phyloP scores from a whole-genome alignment of 2,113 vertebrate genomes.

The Daboia siamensis region DNA sequence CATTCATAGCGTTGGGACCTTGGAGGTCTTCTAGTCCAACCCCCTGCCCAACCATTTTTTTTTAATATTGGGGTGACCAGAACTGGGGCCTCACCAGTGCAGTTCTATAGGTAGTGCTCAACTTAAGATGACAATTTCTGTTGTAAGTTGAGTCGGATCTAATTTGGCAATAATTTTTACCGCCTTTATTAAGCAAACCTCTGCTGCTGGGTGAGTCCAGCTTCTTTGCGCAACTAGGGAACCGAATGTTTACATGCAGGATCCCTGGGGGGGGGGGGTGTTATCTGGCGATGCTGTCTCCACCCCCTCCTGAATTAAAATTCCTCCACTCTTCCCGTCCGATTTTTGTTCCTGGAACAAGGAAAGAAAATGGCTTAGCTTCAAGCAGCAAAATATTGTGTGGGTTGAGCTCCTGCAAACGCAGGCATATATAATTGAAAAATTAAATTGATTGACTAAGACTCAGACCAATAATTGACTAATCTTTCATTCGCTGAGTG shows the following conservation, averaged over 20 bases:
- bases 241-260: background rate
- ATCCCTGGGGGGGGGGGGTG: background rate
- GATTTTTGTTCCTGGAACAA: background rate
- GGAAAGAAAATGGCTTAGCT: background rate
- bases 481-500: background rate
- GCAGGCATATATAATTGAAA: background rate
- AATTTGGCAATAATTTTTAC: no score
- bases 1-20: no score
- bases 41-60: no score
- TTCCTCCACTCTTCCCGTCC: background rate
- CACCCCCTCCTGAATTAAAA: background rate
- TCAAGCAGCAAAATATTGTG: background rate
- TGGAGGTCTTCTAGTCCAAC: no score
- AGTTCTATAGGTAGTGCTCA: no score
- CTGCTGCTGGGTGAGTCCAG: no score
- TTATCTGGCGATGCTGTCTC: background rate
- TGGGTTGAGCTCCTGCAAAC: background rate
- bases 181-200: no score
- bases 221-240: background rate
- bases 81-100: no score
- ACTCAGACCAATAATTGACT: background rate
- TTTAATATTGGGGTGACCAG: no score
- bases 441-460: background rate
- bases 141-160: no score
- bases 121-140: no score